These are phyloP conservation scores for Drosophila pachea DNA, from an alignment of 1,140 invertebrate species.

Conservation along the genomic window DNA sequence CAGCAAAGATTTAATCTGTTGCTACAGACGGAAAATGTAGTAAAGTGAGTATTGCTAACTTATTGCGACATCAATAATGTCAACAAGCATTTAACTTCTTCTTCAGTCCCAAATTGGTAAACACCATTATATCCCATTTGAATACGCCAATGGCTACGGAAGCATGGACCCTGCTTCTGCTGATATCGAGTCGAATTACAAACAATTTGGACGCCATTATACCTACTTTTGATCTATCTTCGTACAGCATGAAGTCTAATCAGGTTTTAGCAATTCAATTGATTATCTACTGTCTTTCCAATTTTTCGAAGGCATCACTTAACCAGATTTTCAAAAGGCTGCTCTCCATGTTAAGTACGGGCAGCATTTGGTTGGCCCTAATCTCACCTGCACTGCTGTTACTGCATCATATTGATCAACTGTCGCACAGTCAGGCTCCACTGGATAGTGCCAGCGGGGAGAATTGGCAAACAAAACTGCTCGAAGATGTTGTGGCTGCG, in stretches of 20 bases:
- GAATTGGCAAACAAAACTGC: constrained; percentile 43
- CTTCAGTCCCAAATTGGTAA: constrained; percentile 56
- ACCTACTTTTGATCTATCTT: constrained; percentile 59
- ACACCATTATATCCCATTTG: constrained; percentile 68
- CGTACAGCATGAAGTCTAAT: constrained; percentile 64
- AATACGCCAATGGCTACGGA: constrained; percentile 70
- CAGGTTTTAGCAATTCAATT: constrained; percentile 58
- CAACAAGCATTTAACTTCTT: neutral
- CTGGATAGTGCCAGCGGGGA: constrained; percentile 5
- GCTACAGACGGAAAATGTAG: constrained; percentile 45
- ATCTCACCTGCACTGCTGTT: constrained; percentile 56
- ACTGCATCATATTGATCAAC: constrained; percentile 48
- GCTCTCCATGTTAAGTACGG: constrained; percentile 37
- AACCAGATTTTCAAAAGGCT: constrained; percentile 65
- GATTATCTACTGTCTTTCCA: constrained; percentile 49
- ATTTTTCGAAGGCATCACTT: constrained; percentile 65
- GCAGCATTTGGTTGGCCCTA: constrained; percentile 57
- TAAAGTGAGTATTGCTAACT: constrained; percentile 34
- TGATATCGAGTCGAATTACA: constrained; percentile 68
- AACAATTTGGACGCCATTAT: constrained; percentile 69
- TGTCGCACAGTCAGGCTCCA: constrained; percentile 54
- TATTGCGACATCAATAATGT: neutral
- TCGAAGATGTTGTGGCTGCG: constrained; percentile 36
- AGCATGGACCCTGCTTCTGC: constrained; percentile 67
- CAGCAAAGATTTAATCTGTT: constrained; percentile 49